phyloP scores from a whole-genome alignment of 2,797 vertebrate genomes.

The Lepidocolaptes lacrymiger region DNA sequence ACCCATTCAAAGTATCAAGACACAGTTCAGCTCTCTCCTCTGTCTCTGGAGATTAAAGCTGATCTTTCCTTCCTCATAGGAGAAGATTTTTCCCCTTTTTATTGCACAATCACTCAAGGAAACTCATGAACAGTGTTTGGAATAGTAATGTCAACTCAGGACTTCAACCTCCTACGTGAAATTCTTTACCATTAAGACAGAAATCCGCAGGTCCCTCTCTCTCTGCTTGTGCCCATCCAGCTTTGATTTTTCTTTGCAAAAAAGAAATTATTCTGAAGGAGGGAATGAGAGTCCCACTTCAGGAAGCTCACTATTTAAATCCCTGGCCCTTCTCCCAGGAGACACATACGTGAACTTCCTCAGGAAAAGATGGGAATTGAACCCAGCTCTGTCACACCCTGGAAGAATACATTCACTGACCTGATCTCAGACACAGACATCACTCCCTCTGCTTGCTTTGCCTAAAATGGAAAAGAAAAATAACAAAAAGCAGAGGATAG shows the following conservation, averaged over 20 bases:
- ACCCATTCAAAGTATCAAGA: neutral
- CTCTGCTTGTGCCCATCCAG: neutral
- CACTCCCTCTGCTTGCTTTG: neutral
- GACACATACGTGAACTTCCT: neutral
- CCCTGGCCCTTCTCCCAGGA: neutral
- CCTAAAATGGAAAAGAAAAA: neutral
- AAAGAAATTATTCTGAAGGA: neutral
- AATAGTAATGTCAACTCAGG: neutral
- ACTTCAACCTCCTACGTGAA: neutral
- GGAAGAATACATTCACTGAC: neutral
- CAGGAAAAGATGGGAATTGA: conserved; percentile 29
- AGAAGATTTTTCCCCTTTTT: neutral
- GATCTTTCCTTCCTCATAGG: neutral
- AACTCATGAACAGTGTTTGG: neutral
- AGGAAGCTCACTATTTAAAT: conserved; percentile 20
- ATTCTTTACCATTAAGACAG: neutral
- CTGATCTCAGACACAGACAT: neutral
- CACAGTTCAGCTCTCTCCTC: neutral
- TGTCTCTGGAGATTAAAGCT: neutral
- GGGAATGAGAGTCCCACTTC: neutral
- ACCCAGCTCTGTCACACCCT: neutral
- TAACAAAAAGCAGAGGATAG: neutral
- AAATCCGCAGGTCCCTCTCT: fast-evolving
- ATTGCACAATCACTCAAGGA: neutral
- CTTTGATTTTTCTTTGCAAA: neutral